Evolutionary conservation across 2,113 vertebrate genomes (phyloP).

Genomic region (Ochotona princeps): DNA sequence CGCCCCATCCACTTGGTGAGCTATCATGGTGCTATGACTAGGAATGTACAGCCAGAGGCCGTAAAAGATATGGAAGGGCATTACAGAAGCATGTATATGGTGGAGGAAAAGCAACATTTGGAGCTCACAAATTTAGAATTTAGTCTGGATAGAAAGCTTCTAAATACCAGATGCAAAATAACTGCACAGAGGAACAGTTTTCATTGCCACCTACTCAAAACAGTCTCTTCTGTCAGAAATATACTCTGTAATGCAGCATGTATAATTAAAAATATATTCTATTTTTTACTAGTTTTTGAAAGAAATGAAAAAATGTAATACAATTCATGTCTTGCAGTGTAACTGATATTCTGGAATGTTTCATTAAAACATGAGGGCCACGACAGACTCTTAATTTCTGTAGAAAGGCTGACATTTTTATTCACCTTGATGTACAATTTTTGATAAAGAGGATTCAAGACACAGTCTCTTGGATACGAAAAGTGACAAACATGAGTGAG

Average conservation of each 20-base stretch:
- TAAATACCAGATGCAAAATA: background rate
- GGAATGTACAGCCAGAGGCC: background rate
- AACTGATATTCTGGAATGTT: conserved; percentile 41
- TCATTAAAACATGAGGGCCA: background rate
- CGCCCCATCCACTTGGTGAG: background rate
- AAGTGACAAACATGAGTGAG: conserved; percentile 15
- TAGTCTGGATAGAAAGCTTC: background rate
- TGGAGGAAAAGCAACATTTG: background rate
- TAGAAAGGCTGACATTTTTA: background rate
- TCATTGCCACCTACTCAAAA: background rate
- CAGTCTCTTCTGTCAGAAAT: background rate
- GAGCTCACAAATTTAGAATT: background rate
- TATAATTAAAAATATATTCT: background rate
- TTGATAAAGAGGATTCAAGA: background rate
- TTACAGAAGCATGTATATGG: background rate
- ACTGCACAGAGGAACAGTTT: background rate
- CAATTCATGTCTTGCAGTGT: background rate
- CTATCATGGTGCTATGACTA: background rate
- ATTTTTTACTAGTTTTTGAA: conserved; percentile 14
- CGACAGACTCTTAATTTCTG: background rate
- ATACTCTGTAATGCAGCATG: background rate
- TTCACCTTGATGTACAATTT: background rate
- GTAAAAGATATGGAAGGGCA: background rate
- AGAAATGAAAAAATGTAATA: conserved; percentile 31
- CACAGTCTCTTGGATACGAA: background rate